phyloP scores from a whole-genome alignment of 2,888 invertebrate genomes.

The Oegoconia quadripuncta region DNA sequence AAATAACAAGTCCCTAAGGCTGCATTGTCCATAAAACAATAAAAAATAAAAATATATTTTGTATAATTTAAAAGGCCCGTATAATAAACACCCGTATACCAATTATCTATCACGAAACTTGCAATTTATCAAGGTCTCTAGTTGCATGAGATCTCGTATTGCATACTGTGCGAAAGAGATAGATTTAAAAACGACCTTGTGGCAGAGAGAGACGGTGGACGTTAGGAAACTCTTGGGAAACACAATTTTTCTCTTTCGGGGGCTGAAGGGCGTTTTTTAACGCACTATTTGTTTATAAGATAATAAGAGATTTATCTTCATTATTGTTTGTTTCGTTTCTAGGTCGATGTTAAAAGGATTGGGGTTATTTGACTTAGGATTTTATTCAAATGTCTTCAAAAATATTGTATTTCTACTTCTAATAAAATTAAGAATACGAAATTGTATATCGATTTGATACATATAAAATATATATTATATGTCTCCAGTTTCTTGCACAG shows the following conservation, averaged over 20 bases:
- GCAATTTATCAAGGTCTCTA: constrained; percentile 74
- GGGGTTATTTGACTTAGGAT: constrained; percentile 17
- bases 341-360: constrained; percentile 55
- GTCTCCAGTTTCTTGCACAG: too few species aligned
- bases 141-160: constrained; percentile 70
- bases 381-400: constrained; percentile 12
- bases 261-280: constrained; percentile 71
- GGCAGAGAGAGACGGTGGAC: constrained; percentile 50
- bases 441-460: too few species aligned
- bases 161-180: constrained; percentile 69
- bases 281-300: constrained; percentile 51
- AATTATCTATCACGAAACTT: constrained; percentile 78
- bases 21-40: not conserved
- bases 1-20: not conserved
- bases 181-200: constrained; percentile 3
- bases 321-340: constrained; percentile 52
- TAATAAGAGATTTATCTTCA: constrained; percentile 38
- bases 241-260: constrained; percentile 73
- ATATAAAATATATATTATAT: too few species aligned
- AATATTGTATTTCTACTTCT: not conserved
- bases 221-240: constrained; percentile 77
- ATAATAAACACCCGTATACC: constrained; percentile 70
- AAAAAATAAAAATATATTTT: constrained; percentile 1
- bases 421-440: too few species aligned
- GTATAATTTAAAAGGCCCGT: constrained; percentile 47